Base-by-base conservation (phyloP, 2,888 invertebrate species). In the Frankliniella intonsa region DNA sequence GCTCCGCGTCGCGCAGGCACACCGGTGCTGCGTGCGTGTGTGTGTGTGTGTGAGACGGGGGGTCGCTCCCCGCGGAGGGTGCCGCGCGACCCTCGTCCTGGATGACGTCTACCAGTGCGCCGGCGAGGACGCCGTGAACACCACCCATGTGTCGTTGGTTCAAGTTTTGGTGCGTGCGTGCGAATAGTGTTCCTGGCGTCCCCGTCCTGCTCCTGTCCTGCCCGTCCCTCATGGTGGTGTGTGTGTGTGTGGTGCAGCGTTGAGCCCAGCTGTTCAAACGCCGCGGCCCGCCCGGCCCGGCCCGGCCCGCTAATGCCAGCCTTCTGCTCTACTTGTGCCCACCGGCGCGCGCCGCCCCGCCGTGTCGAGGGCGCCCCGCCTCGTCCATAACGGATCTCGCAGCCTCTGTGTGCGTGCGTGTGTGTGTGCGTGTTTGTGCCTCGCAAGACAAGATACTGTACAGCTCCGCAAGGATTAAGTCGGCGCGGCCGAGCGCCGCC, bases 81-180 rank as follows among this genome's bases (percentile, higher is more conserved):
- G 14, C 14, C 38, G 38, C 38, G 3, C 38, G 38, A 5, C 2
- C 5, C 38, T 5, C 38, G 38, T 38, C 38, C 3, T 38, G 38
- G 38, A 38, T 38, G 38, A 38, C 38, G 38, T 38, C 38, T 5
- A 38, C 38, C 38, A 38, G 38, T 38, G 38, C 38, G 38, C 5
- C 38, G 38, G 38, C 38, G 38, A 38, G 38, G 38, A 38, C 38
- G 38, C 38, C 38, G 38, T 38, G 38, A 38, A 38, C 38, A 38
- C 55, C 38, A 38, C 55, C 22, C 22, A 76, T 76, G 69, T 76
- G 69, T 25, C 69, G 69, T 25, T 76, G 69, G 69, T 76, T 76
- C 69, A 76, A 25, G 25, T 12, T 76, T 25, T 76, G 69, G 69
- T 76, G 69, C 69, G 69, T 76, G 22, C 22, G 22, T 25, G 19